Evolutionary conservation across 2,888 invertebrate genomes (phyloP), one percentile per base, ranked within the genome.

Genomic region (Odontomyia ornata): DNA sequence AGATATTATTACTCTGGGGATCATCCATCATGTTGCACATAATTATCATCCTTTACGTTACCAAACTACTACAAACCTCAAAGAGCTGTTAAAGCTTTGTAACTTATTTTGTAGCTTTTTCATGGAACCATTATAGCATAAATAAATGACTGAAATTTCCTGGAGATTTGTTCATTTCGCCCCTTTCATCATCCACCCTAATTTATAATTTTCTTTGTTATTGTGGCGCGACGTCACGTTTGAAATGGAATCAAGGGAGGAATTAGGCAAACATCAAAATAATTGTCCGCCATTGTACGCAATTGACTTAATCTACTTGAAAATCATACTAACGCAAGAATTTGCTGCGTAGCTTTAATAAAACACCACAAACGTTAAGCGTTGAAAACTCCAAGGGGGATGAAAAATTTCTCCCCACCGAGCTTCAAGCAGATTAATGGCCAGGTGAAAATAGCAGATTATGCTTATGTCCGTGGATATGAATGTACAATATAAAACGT

Each of bases 251-350:
- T 5, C 57, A 5, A 23, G n/a, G 2, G 11, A 25, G 57, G 25
- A 60, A 60, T 60, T 23, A 67, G n/a, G 30, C 67, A 67, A 67
- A 43, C 43, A 67, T 21, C 21, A 43, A 1, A 67, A 36, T 67
- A 36, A 43, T 43, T 36, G 67, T 67, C 28, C 21, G 67, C 67
- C 67, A 43, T 67, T 67, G 43, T 67, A 43, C 21, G 11, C 43
- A 67, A 43, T 67, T 67, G 67, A 67, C 46, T 18, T 67, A 36
- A 67, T 67, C 67, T n/a, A 13, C 0, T 23, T 36, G 67, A 36
- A 23, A 67, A 30, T 36, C 30, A 60, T 60, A 18, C 57, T 23
- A 60, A 2, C 18, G 21, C 57, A n/a, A n/a, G 57, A 13, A 3
- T 60, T 60, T 23, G 21, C 21, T 23, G 2, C 5, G 9, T 9